phyloP scores from a whole-genome alignment of 23 tunicate genomes.

The Trididemnum nubilum region DNA sequence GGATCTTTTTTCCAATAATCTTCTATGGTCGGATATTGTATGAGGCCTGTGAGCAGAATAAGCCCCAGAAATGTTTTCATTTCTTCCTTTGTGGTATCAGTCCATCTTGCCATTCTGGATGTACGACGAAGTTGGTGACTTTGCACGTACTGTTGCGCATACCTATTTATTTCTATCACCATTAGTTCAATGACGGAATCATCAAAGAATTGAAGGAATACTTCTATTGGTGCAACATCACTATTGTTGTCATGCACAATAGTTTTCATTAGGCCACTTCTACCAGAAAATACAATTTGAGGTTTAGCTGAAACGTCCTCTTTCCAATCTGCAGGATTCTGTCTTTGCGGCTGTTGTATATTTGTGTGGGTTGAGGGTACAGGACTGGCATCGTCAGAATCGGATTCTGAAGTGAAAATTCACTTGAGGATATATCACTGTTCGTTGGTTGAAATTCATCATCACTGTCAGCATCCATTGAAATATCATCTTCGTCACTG shows the following conservation, averaged over 20 bases:
- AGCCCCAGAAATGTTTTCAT: conserved; percentile 26
- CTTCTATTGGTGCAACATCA: conserved; percentile 25
- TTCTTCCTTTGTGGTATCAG: conserved; percentile 26
- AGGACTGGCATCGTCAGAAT: too few relatives aligned
- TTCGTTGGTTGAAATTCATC: too few relatives aligned
- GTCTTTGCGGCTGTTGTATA: too few relatives aligned
- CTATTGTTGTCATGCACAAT: conserved; percentile 20
- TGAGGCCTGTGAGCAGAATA: conserved; percentile 25
- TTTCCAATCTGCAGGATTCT: conserved; percentile 17
- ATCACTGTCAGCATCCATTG: too few relatives aligned
- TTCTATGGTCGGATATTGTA: conserved; percentile 23
- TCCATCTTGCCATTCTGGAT: conserved; percentile 25
- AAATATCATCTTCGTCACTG: too few relatives aligned
- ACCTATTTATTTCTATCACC: conserved; percentile 19
- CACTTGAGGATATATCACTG: too few relatives aligned
- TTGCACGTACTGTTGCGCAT: conserved; percentile 22
- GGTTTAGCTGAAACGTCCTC: conserved; percentile 1
- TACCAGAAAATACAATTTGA: conserved; percentile 20
- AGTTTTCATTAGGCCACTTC: background rate
- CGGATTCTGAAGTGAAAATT: too few relatives aligned
- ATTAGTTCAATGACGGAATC: conserved; percentile 20
- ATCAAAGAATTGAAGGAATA: conserved; percentile 28
- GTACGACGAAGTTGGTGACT: conserved; percentile 20
- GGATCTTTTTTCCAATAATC: conserved; percentile 27
- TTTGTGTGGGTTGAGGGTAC: too few relatives aligned